These are phyloP conservation scores for Strix uralensis DNA, from an alignment of 2,113 vertebrate species.

Conservation along the genomic window DNA sequence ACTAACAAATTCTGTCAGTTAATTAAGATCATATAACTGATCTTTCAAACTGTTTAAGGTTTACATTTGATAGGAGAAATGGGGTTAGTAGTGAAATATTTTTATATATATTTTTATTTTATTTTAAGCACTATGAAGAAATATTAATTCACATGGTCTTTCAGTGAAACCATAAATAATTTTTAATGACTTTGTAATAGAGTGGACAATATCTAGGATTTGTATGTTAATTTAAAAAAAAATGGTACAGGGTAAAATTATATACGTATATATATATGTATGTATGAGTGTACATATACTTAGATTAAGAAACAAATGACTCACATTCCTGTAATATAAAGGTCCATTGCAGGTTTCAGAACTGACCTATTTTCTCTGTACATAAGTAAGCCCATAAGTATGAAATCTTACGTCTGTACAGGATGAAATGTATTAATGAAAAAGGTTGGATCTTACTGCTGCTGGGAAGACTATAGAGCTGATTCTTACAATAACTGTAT, in stretches of 20 bases:
- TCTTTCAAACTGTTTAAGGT: conserved; percentile 77
- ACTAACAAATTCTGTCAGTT: conserved; percentile 65
- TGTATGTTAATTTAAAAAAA: conserved; percentile 71
- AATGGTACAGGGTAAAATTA: conserved; percentile 77
- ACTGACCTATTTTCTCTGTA: conserved; percentile 78
- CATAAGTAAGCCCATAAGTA: conserved; percentile 71
- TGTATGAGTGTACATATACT: conserved; percentile 76
- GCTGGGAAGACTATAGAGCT: conserved; percentile 68
- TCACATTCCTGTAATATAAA: conserved; percentile 80
- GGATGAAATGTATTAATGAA: conserved; percentile 77
- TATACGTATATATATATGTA: conserved; percentile 72
- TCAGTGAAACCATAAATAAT: conserved; percentile 75
- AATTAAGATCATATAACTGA: conserved; percentile 69
- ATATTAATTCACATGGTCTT: conserved; percentile 74
- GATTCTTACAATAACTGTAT: conserved; percentile 75
- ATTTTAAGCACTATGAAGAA: conserved; percentile 75
- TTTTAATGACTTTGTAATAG: conserved; percentile 80
- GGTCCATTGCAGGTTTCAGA: conserved; percentile 70
- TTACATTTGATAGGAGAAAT: conserved; percentile 77
- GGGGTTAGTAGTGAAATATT: conserved; percentile 78
- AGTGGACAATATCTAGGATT: conserved; percentile 72
- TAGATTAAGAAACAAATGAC: conserved; percentile 70
- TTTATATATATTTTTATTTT: conserved; percentile 80
- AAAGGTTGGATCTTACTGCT: conserved; percentile 72
- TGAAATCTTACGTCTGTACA: conserved; percentile 76